Evolutionary conservation across 2,797 vertebrate species (phyloP).

Genomic region (Balearica regulorum): DNA sequence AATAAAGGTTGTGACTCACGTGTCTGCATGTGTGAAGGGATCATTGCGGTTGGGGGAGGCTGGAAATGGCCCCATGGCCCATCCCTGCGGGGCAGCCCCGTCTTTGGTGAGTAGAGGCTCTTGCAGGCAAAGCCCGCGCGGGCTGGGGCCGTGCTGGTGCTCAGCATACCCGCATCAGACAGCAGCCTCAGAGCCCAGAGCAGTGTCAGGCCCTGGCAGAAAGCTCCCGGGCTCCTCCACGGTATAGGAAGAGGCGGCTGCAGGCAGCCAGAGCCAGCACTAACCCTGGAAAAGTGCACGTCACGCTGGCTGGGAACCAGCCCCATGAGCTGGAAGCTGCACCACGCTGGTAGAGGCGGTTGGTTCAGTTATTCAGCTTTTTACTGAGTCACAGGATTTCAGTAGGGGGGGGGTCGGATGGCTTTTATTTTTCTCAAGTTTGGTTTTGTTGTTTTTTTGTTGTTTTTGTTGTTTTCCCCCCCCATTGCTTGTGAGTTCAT

Average conservation of each 20-base stretch:
- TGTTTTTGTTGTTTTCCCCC: not conserved
- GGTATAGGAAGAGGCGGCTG: not conserved
- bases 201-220: accelerated
- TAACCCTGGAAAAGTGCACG: not conserved
- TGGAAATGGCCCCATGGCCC: accelerated
- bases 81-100: accelerated
- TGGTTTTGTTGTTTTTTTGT: too few relatives aligned
- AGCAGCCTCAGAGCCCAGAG: not conserved
- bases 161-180: accelerated
- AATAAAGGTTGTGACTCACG: conserved; percentile 32
- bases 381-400: not conserved
- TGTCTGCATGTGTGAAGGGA: accelerated
- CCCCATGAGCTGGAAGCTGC: accelerated
- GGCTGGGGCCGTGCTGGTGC: accelerated
- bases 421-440: not conserved
- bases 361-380: not conserved
- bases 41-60: accelerated
- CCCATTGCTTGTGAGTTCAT: not conserved
- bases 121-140: accelerated
- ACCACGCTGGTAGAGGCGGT: accelerated
- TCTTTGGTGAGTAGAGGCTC: too few relatives aligned
- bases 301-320: too few relatives aligned
- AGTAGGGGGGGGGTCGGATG: accelerated
- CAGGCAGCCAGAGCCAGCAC: not conserved
- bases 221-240: not conserved